Evolutionary conservation across 2,888 invertebrate species (phyloP), one percentile per base, ranked within the genome.

Genomic region (Lathronympha strigana): DNA sequence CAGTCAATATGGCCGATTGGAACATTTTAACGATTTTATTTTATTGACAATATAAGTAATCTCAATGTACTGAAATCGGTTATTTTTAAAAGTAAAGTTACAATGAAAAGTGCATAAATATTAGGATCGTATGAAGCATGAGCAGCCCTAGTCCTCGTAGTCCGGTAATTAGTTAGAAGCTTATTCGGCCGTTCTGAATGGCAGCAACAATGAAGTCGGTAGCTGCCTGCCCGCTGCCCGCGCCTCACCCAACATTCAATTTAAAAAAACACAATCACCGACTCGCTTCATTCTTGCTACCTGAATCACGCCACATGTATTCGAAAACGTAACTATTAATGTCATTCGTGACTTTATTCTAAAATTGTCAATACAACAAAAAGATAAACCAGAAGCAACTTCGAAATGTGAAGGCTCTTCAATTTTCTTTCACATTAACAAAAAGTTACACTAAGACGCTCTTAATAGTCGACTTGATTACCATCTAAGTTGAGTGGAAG

Each of bases 401-500:
- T 61, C 54, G 38, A 61, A 76, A 76, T 76, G 74, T 75, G 75
- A 76, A 79, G 43, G 77, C 81, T 83, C 84, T 86, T 80, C 83
- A 85, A 85, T 82, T 86, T 78, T 78, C 76, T 72, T 73, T 78
- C 78, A 76, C 77, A 75, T 77, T 78, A 75, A 85, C 47, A 88
- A 89, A 87, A 87, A 86, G 81, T 81, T 83, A 87, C 90, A 88
- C 89, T 89, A 90, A 87, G 86, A 86, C 80, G 77, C 76, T 84
- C 83, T 87, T 91, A 90, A 91, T 90, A 90, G 90, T 82, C 81
- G 76, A 82, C 80, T 86, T 89, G 91, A 92, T 92, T 90, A 91
- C 88, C 85, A 90, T 91, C 90, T 90, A 86, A 84, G 86, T 81
- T 88, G 90, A 90, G 91, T 90, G 90, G 86, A 82, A 86, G 87